Percentiles rank a stretch among this genome's conserved stretches.
phyloP scores from a whole-genome alignment of 2,797 vertebrate genomes.

The Champsocephalus esox region DNA sequence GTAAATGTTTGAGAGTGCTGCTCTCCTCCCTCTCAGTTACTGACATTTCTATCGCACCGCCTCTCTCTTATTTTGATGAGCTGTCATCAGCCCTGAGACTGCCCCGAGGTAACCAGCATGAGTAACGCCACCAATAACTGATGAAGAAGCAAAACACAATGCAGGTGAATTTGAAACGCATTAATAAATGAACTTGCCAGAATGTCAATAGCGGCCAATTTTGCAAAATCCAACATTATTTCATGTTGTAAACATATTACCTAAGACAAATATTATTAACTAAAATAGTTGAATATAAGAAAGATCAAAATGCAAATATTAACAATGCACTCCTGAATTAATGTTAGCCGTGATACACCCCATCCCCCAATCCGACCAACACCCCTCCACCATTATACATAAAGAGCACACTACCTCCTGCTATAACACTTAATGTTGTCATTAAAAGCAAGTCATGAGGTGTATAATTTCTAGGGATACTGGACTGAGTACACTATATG shows the following conservation, averaged over 20 bases:
- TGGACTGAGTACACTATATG: not conserved
- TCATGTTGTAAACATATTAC: not conserved
- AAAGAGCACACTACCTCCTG: not conserved
- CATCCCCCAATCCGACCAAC: not conserved
- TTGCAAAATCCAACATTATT: not conserved
- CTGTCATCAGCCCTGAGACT: constrained; percentile 34
- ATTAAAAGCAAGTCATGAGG: not conserved
- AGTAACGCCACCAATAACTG: not conserved
- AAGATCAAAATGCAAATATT: not conserved
- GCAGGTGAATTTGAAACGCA: constrained; percentile 6
- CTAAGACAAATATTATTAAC: not conserved
- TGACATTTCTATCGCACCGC: constrained; percentile 17
- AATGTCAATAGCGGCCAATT: not conserved
- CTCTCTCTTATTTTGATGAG: constrained; percentile 30
- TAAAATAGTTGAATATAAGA: not conserved
- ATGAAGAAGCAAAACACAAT: constrained; percentile 19
- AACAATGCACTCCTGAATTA: not conserved
- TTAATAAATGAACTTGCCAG: not conserved
- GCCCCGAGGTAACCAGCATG: constrained; percentile 9
- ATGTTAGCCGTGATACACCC: not conserved
- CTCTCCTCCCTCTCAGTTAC: not conserved
- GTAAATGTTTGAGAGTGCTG: not conserved
- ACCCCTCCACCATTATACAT: not conserved
- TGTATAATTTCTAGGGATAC: not conserved
- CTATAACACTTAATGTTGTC: not conserved